phyloP scores from a whole-genome alignment of 2,888 invertebrate genomes.

The Latheticus oryzae region DNA sequence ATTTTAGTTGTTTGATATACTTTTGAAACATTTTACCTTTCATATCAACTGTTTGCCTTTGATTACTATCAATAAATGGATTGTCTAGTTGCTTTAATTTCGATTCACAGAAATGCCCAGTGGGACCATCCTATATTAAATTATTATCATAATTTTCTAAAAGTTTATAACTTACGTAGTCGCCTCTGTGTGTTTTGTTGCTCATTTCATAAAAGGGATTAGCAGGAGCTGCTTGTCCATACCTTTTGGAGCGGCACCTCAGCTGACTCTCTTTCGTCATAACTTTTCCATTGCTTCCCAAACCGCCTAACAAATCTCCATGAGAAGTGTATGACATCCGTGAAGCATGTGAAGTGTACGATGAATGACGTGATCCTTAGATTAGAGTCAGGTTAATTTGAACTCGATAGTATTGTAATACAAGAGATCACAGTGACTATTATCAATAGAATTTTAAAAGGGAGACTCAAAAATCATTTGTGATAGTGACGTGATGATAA shows the following conservation, averaged over 20 bases:
- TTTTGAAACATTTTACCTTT: conserved; percentile 70
- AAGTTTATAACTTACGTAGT: conserved; percentile 73
- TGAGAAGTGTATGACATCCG: conserved; percentile 94
- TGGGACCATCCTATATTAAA: conserved; percentile 77
- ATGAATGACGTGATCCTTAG: conserved; percentile 88
- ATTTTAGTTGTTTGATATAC: conserved; percentile 1
- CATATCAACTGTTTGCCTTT: conserved; percentile 92
- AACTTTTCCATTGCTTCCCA: conserved; percentile 69
- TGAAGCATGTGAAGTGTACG: conserved; percentile 95
- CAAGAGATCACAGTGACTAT: conserved; percentile 17
- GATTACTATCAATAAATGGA: conserved; percentile 88
- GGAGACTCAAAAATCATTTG: conserved; percentile 19
- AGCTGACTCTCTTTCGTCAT: conserved; percentile 91
- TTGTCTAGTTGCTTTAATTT: conserved; percentile 90
- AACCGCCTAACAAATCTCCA: conserved; percentile 86
- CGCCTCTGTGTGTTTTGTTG: conserved; percentile 75
- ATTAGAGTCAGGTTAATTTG: conserved; percentile 37
- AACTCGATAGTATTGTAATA: conserved; percentile 14
- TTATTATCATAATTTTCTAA: background rate
- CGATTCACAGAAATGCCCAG: conserved; percentile 82
- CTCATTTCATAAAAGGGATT: conserved; percentile 73
- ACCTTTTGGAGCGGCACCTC: conserved; percentile 79
- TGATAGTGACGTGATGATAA: conserved; percentile 11
- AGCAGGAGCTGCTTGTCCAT: conserved; percentile 69
- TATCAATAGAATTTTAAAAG: background rate